Conservation (phyloP, 2,888 invertebrate species). For the Ennomos quercinarius region DNA sequence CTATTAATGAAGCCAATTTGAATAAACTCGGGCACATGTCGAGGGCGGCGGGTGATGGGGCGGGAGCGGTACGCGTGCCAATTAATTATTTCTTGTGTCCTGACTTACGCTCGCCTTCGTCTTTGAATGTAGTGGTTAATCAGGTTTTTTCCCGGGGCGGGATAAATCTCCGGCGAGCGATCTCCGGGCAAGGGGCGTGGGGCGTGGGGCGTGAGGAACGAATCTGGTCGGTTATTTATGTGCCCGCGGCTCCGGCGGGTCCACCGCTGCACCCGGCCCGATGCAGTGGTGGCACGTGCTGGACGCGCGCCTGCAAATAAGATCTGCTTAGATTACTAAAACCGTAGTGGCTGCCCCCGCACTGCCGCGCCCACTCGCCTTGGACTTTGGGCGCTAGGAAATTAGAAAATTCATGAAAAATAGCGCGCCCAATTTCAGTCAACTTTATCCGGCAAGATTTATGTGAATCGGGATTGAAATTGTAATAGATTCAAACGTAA, state of each 20-base stretch:
- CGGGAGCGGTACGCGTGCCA: slow-evolving; percentile 43
- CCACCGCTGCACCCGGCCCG: slow-evolving; percentile 5
- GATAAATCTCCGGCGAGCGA: slow-evolving; percentile 60
- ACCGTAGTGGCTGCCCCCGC: slow-evolving; percentile 3
- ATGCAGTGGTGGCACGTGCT: slow-evolving; percentile 5
- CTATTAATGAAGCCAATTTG: slow-evolving; percentile 63
- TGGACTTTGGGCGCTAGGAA: slow-evolving; percentile 23
- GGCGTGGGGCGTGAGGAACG: slow-evolving; percentile 34
- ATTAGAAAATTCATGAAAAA: slow-evolving; percentile 39
- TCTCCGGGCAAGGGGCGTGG: slow-evolving; percentile 40
- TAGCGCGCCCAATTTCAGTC: slow-evolving; percentile 27
- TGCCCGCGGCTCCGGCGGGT: slow-evolving; percentile 36
- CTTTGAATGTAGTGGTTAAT: slow-evolving; percentile 75
- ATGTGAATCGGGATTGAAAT: slow-evolving; percentile 28
- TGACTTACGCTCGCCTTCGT: slow-evolving; percentile 70
- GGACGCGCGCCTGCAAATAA: slow-evolving; percentile 33
- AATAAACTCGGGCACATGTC: slow-evolving; percentile 51
- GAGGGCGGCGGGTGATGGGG: slow-evolving; percentile 23
- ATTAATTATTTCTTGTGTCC: slow-evolving; percentile 75
- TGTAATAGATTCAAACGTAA: slow-evolving; percentile 15
- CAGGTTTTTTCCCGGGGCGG: slow-evolving; percentile 65
- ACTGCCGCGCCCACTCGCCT: slow-evolving; percentile 7
- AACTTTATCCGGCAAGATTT: slow-evolving; percentile 31
- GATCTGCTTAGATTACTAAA: slow-evolving; percentile 34
- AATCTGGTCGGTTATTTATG: slow-evolving; percentile 56